Percentiles rank a stretch among this genome's conserved stretches.
Evolutionary conservation across 2,113 vertebrate species (phyloP).

Genomic region (Larimichthys polyactis): DNA sequence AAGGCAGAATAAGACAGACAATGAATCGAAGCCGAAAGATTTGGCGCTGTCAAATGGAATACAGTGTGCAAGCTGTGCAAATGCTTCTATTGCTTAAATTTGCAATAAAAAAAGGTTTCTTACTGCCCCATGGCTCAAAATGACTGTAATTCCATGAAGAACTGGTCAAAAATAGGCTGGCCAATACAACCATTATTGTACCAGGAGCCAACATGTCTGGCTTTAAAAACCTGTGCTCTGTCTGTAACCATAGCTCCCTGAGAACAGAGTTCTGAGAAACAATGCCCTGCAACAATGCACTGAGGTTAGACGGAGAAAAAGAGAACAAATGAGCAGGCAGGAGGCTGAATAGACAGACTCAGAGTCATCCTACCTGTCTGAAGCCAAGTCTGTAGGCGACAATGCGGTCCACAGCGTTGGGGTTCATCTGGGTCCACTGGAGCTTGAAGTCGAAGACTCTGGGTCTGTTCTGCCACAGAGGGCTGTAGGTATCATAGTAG

Average conservation of each 20-base stretch:
- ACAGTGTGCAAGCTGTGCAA: constrained; percentile 21
- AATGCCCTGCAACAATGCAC: neutral
- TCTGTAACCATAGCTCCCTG: constrained; percentile 4
- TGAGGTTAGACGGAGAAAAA: neutral
- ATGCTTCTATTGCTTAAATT: constrained; percentile 26
- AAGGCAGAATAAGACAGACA: constrained; percentile 39
- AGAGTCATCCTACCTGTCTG: constrained; percentile 88
- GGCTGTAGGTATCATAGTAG: constrained; percentile 98
- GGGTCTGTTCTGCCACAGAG: constrained; percentile 95
- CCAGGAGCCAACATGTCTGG: neutral
- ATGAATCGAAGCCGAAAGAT: constrained; percentile 20
- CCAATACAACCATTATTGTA: neutral
- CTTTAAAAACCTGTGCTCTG: neutral
- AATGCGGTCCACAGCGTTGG: constrained; percentile 92
- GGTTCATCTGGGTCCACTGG: constrained; percentile 99
- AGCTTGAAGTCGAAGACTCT: constrained; percentile 94
- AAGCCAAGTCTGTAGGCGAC: constrained; percentile 94
- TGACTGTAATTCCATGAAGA: constrained; percentile 10
- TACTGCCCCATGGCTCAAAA: constrained; percentile 10
- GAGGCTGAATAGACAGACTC: neutral
- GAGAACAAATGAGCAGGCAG: neutral
- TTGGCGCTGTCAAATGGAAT: constrained; percentile 18
- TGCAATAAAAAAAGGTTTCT: constrained; percentile 10
- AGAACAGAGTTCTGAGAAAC: neutral
- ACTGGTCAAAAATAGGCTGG: constrained; percentile 22